Evolutionary conservation across 2,113 vertebrate species (phyloP).

Genomic region (Hippolais icterina): DNA sequence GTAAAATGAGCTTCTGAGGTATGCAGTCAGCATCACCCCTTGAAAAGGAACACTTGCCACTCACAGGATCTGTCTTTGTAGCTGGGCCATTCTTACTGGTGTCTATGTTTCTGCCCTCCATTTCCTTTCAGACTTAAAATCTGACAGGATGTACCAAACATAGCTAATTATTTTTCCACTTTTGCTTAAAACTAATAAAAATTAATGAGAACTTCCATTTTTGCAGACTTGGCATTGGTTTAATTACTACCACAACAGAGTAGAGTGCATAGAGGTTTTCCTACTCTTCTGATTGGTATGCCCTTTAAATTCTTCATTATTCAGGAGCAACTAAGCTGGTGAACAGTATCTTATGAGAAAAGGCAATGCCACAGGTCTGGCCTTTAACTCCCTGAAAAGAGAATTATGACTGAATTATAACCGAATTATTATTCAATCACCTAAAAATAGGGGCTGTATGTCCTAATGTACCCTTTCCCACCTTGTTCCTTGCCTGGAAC

Average conservation of each 20-base stretch:
- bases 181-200: background rate
- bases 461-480: background rate
- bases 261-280: background rate
- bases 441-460: background rate
- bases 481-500: background rate
- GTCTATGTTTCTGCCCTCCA: background rate
- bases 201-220: background rate
- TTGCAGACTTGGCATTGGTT: background rate
- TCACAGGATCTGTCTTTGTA: background rate
- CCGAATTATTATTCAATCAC: background rate
- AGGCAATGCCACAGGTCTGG: background rate
- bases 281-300: background rate
- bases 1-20: background rate
- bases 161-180: background rate
- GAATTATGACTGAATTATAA: background rate
- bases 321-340: background rate
- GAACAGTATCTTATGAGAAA: background rate
- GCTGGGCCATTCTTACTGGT: background rate
- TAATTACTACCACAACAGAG: background rate
- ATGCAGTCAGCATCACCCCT: background rate
- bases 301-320: background rate
- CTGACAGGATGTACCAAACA: background rate
- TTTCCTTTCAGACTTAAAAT: background rate
- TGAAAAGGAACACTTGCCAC: background rate
- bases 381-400: background rate